A percentile compares a stretch with the other conserved stretches of the same genome.
Conservation (phyloP, 2,113 vertebrate genomes). For the Penelope pileata region DNA sequence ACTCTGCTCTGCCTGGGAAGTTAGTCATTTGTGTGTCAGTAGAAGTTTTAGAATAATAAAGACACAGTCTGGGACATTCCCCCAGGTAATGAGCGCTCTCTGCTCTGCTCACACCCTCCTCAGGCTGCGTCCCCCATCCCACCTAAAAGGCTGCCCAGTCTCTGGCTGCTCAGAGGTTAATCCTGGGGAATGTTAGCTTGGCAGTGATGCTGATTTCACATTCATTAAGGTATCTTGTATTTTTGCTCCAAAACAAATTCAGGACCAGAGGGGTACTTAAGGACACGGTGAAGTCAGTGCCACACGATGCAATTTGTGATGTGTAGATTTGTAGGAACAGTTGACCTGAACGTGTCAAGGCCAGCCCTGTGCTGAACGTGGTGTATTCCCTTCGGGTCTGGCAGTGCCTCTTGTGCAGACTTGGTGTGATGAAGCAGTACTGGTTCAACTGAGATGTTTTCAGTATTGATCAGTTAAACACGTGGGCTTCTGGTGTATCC, state of each 20-base stretch:
- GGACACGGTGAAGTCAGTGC: background rate
- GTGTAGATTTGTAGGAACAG: background rate
- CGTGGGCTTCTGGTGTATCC: background rate
- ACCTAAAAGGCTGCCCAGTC: background rate
- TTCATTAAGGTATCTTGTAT: background rate
- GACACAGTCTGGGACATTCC: background rate
- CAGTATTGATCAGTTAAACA: background rate
- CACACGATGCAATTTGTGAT: background rate
- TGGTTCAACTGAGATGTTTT: background rate
- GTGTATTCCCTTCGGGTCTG: background rate
- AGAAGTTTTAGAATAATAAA: background rate
- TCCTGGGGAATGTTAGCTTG: background rate
- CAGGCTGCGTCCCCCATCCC: background rate
- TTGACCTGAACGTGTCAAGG: background rate
- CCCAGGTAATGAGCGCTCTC: background rate
- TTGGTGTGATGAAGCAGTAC: background rate
- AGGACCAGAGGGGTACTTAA: background rate
- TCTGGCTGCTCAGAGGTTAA: background rate
- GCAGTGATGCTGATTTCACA: background rate
- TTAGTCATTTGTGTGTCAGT: background rate
- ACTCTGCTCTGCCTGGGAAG: background rate
- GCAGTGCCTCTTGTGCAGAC: background rate
- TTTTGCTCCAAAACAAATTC: background rate
- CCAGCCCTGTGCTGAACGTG: background rate
- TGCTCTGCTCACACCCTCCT: background rate